Base-by-base conservation (phyloP, 30 jellyfish, hydroid and myxozoan species). In the Turritopsis rubra region DNA sequence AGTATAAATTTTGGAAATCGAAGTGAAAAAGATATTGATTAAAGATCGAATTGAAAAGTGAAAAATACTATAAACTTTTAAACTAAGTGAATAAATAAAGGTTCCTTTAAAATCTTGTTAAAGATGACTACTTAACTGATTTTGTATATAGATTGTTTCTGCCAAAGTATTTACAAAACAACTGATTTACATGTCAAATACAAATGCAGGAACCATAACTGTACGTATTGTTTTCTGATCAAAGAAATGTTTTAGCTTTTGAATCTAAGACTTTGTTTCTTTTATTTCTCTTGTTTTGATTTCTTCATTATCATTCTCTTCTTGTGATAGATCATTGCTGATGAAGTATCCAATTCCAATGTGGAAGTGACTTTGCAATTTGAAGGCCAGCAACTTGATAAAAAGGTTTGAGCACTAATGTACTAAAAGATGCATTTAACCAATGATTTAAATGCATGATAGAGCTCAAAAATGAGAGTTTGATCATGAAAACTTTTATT, bases 371-470 rank as follows among this genome's bases (percentile, higher is more conserved):
- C 89, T 18, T 71, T 92, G 29, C 72, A 95, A 82, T 92, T 92
- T 83, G 85, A 85, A 79, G 98, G 90, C 71, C 84, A 82, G 30
- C 87, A 92, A 18, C 79, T 92, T 13, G 98, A 92, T 66, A 92
- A 92, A 54, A 92, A 92, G 96, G 98, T 41, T n/a, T 60, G n/a
- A n/a, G n/a, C n/a, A n/a, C n/a, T n/a, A n/a, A n/a, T n/a, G n/a
- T n/a, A n/a, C n/a, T n/a, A n/a, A n/a, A n/a, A n/a, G n/a, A n/a
- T n/a, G n/a, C n/a, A n/a, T n/a, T n/a, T n/a, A n/a, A n/a, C n/a
- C n/a, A n/a, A n/a, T n/a, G n/a, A n/a, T n/a, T n/a, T n/a, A n/a
- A n/a, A n/a, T n/a, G n/a, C n/a, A n/a, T n/a, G n/a, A n/a, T n/a
- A n/a, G n/a, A n/a, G n/a, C n/a, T n/a, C n/a, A n/a, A n/a, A n/a